Conservation (phyloP, 2,113 vertebrate species). For the Notothenia rossii region DNA sequence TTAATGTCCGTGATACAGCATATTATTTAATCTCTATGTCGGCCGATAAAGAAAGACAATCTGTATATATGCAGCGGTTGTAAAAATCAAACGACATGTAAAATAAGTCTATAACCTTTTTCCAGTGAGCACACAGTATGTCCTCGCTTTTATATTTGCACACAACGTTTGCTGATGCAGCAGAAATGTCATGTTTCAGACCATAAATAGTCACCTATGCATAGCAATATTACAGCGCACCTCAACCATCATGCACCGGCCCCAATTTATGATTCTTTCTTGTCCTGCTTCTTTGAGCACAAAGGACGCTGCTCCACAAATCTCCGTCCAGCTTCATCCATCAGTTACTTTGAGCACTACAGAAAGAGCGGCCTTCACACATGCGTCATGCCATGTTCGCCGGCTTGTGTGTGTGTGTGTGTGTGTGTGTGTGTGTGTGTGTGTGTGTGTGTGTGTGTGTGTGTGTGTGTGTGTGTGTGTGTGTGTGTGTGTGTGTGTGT, state of each 20-base stretch:
- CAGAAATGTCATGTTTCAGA: constrained; percentile 57
- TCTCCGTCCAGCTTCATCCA: constrained; percentile 38
- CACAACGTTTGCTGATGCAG: constrained; percentile 53
- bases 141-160: constrained; percentile 47
- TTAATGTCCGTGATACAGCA: constrained; percentile 21
- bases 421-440: too few relatives aligned
- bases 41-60: constrained; percentile 42
- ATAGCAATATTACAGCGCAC: constrained; percentile 35
- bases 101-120: constrained; percentile 52
- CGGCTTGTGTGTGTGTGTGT: constrained; percentile 3
- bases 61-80: constrained; percentile 23
- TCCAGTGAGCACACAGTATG: constrained; percentile 19
- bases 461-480: too few relatives aligned
- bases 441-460: too few relatives aligned
- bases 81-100: constrained; percentile 63
- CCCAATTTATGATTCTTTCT: constrained; percentile 60
- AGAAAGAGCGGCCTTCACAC: constrained; percentile 39
- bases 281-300: constrained; percentile 59
- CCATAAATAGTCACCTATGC: constrained; percentile 66
- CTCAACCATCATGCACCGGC: constrained; percentile 37
- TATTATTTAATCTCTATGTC: constrained; percentile 39
- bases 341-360: constrained; percentile 19
- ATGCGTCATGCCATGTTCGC: background rate
- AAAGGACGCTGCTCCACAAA: constrained; percentile 63
- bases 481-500: too few relatives aligned